Evolutionary conservation across 2,113 vertebrate genomes (phyloP), one percentile per base, ranked within the genome.

Genomic region (Marmota monax): DNA sequence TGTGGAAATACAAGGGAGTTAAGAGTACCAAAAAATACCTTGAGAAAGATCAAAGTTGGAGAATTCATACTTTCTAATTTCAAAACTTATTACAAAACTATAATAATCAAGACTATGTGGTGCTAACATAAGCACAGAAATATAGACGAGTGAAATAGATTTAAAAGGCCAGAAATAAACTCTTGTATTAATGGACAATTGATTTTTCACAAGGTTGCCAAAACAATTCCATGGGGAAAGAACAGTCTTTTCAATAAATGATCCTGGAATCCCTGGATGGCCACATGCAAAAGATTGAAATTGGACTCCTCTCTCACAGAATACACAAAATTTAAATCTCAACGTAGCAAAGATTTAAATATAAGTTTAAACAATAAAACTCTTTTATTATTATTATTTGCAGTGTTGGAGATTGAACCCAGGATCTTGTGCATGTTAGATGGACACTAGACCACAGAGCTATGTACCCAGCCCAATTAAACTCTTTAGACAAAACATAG

Each of bases 261-360:
- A 56, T 90, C 63, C n/a, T 39, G 39, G 39, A 69, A 78, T 27
- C 34, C 56, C 32, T 61, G 45, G 42, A 61, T 82, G 77, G 25
- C 18, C n/a, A 77, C 22, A 84, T 39, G 32, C 34, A 61, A 78
- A 90, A 86, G 20, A 72, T 84, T 48, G 25, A 88, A 42, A 25
- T 9, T 34, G 16, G 61, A 97, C 6, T 11, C 4, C 45, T 84
- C 42, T 20, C 18, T 95, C 63, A 96, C 4, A 91, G 5, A 77
- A 58, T n/a, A 42, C 5, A 76, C 6, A 93, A 73, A 88, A 90
- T 89, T 51, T 73, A 77, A 91, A 32, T 88, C 45, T 93, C 96
- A 96, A 90, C 82, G 11, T 63, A 58, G 74, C 27, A 95, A 93
- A 79, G 42, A 74, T 69, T 27, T 83, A 93, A 92, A 85, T 85